Conservation (phyloP, 2,888 invertebrate genomes). For the Sminthurides aquaticus region DNA sequence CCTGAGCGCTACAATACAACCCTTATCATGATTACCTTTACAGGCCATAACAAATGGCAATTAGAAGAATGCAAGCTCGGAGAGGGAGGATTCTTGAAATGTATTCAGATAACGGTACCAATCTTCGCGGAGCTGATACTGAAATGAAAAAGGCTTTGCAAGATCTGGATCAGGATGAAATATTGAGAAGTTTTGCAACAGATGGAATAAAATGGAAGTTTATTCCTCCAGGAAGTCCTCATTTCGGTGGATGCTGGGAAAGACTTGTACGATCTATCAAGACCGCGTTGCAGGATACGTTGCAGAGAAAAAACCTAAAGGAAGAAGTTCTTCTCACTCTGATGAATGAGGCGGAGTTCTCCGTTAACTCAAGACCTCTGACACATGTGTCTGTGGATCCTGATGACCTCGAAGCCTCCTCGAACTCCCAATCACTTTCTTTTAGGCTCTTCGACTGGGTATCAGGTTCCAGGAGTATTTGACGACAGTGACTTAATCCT, state of each 20-base stretch:
- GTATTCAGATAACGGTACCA: not conserved
- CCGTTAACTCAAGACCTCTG: constrained; percentile 43
- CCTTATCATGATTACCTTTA: too few relatives aligned
- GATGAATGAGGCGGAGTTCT: constrained; percentile 15
- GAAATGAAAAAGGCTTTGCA: not conserved
- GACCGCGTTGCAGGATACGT: not conserved
- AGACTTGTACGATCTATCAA: constrained; percentile 18
- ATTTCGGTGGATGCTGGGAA: constrained; percentile 22
- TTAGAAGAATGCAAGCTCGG: not conserved
- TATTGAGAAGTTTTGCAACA: not conserved
- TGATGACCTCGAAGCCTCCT: constrained; percentile 38
- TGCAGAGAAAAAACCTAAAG: too few relatives aligned
- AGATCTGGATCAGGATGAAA: not conserved
- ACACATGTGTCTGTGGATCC: constrained; percentile 40
- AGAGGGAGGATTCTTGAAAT: not conserved
- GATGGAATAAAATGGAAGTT: constrained; percentile 15
- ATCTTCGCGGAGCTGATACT: not conserved
- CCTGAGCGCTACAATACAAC: too few relatives aligned
- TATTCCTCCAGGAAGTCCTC: constrained; percentile 15
- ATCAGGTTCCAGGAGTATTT: constrained; percentile 26
- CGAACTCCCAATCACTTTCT: constrained; percentile 45
- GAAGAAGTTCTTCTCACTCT: constrained; percentile 21
- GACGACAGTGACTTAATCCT: constrained; percentile 9
- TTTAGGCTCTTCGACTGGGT: constrained; percentile 32
- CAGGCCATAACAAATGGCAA: not conserved